phyloP scores from a whole-genome alignment of 2,888 invertebrate genomes.

The Latrodectus elegans region DNA sequence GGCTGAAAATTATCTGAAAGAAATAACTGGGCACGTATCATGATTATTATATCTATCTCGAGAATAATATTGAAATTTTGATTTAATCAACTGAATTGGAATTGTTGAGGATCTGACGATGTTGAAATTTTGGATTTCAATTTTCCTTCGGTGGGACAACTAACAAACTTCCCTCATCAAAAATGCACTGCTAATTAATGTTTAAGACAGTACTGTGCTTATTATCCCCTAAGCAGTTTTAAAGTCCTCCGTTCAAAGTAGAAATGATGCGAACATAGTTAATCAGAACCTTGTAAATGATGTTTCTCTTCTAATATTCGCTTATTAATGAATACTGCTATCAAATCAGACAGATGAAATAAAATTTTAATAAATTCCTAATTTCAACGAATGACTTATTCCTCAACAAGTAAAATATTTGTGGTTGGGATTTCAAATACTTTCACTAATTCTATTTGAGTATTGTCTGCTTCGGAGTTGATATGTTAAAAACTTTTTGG shows the following conservation, averaged over 20 bases:
- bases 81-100: background rate
- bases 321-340: constrained; percentile 60
- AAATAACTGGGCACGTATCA: background rate
- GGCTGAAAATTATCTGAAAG: background rate
- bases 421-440: background rate
- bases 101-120: background rate
- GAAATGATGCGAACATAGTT: constrained; percentile 32
- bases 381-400: constrained; percentile 15
- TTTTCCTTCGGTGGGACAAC: background rate
- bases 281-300: constrained; percentile 55
- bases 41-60: background rate
- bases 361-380: constrained; percentile 46
- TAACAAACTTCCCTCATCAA: constrained; percentile 34
- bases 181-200: constrained; percentile 66
- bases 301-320: constrained; percentile 60
- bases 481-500: no score
- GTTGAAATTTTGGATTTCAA: background rate
- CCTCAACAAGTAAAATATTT: constrained; percentile 25
- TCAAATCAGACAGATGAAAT: constrained; percentile 44
- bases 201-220: constrained; percentile 59
- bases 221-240: constrained; percentile 64
- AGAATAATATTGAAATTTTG: background rate
- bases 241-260: constrained; percentile 15
- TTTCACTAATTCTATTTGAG: no score
- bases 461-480: no score